phyloP scores from a whole-genome alignment of 2,113 vertebrate genomes.

The Phyllopteryx taeniolatus region DNA sequence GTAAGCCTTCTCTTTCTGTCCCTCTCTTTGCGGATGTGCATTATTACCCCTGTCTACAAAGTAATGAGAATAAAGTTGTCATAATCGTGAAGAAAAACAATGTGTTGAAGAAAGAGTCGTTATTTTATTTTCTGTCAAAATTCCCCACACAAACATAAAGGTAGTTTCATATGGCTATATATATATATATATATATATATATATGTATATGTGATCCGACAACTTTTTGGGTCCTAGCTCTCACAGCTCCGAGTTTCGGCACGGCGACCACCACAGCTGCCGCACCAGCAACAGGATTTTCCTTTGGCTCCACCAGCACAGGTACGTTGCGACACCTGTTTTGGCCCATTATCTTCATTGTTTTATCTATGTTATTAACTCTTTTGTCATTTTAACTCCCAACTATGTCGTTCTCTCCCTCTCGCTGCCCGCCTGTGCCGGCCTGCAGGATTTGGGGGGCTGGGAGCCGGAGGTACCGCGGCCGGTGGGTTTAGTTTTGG shows the following conservation, averaged over 20 bases:
- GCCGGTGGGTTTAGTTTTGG: constrained; percentile 98
- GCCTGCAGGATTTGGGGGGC: constrained; percentile 96
- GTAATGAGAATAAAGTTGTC: background rate
- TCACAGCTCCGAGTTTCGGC: constrained; percentile 74
- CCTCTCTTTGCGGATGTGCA: background rate
- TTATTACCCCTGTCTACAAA: background rate
- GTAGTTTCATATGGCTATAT: too few species aligned
- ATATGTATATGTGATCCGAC: background rate
- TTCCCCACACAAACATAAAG: too few species aligned
- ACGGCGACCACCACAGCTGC: constrained; percentile 66
- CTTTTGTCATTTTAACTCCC: constrained; percentile 58
- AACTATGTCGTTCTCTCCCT: constrained; percentile 70
- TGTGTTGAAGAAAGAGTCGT: too few species aligned
- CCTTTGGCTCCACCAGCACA: constrained; percentile 72
- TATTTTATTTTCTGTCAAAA: too few species aligned
- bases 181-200: too few species aligned
- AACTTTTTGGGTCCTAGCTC: constrained; percentile 46
- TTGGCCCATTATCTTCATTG: background rate
- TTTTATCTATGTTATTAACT: background rate
- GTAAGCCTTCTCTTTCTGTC: constrained; percentile 54
- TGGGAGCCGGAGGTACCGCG: constrained; percentile 88
- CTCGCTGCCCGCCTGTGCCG: constrained; percentile 70
- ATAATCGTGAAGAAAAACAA: too few species aligned
- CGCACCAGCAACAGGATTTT: constrained; percentile 72
- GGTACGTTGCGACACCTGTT: constrained; percentile 45